These are phyloP conservation scores for Ciconia stormi DNA, from an alignment of 2,113 vertebrate genomes.

Conservation along the genomic window DNA sequence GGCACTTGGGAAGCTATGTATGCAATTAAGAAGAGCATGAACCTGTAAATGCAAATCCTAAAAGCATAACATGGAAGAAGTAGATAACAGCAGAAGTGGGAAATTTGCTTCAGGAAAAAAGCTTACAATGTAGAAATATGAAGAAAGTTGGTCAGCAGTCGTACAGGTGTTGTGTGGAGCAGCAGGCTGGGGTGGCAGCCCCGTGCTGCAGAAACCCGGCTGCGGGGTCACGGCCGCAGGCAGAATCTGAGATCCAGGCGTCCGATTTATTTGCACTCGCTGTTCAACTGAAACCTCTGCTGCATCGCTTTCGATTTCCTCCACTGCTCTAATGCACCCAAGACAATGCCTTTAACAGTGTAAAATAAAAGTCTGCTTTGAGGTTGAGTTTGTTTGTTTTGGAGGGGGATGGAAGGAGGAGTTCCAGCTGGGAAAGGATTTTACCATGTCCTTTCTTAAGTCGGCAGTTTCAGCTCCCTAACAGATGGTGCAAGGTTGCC, in stretches of 20 bases:
- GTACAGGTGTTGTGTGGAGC: rapidly evolving
- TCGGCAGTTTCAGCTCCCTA: rapidly evolving
- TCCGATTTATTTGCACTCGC: rapidly evolving
- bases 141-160: rapidly evolving
- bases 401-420: neutral
- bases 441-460: rapidly evolving
- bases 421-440: neutral
- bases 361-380: neutral
- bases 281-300: rapidly evolving
- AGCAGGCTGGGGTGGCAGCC: rapidly evolving
- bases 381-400: neutral
- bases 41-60: neutral
- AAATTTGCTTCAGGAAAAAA: neutral
- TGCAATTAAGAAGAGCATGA: neutral
- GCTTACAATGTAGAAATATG: rapidly evolving
- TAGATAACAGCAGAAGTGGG: neutral
- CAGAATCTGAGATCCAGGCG: neutral
- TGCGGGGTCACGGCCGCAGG: rapidly evolving
- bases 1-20: neutral
- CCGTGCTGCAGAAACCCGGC: neutral
- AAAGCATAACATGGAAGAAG: neutral
- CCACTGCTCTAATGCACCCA: rapidly evolving
- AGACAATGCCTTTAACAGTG: neutral
- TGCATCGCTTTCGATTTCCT: rapidly evolving
- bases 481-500: rapidly evolving